phyloP scores from a whole-genome alignment of 2,113 vertebrate genomes.

The Ariopsis seemanni region DNA sequence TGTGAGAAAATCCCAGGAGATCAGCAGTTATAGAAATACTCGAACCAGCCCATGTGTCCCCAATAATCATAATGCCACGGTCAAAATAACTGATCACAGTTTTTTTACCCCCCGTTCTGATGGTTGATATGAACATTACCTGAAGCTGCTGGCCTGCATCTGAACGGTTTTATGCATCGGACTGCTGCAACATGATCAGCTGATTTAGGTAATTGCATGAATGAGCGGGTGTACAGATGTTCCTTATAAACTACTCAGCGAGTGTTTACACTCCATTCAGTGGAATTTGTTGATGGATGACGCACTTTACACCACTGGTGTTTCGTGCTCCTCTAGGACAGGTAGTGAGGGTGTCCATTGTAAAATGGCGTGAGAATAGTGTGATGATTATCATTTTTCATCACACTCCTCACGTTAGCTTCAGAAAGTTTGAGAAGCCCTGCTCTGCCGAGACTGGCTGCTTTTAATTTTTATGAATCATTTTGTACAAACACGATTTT shows the following conservation, averaged over 20 bases:
- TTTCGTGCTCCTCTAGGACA: not conserved
- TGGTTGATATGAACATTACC: not conserved
- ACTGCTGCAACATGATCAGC: not conserved
- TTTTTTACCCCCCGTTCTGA: not conserved
- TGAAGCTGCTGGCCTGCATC: not conserved
- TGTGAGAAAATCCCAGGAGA: not conserved
- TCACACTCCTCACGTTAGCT: too few relatives aligned
- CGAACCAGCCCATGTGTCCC: not conserved
- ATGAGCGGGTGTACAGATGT: not conserved
- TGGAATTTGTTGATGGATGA: not conserved
- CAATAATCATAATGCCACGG: too few relatives aligned
- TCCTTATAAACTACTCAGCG: not conserved
- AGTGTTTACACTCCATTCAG: not conserved
- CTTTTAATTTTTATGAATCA: not conserved
- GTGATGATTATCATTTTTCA: not conserved
- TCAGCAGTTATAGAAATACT: not conserved
- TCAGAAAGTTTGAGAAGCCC: not conserved
- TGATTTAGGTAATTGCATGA: not conserved
- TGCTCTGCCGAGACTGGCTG: not conserved
- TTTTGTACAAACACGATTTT: not conserved
- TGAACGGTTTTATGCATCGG: not conserved
- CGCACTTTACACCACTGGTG: not conserved
- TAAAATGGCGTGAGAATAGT: not conserved
- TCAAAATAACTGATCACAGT: not conserved
- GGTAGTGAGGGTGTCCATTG: not conserved